Evolutionary conservation across 2,797 vertebrate species (phyloP).

Genomic region (Tragelaphus oryx): DNA sequence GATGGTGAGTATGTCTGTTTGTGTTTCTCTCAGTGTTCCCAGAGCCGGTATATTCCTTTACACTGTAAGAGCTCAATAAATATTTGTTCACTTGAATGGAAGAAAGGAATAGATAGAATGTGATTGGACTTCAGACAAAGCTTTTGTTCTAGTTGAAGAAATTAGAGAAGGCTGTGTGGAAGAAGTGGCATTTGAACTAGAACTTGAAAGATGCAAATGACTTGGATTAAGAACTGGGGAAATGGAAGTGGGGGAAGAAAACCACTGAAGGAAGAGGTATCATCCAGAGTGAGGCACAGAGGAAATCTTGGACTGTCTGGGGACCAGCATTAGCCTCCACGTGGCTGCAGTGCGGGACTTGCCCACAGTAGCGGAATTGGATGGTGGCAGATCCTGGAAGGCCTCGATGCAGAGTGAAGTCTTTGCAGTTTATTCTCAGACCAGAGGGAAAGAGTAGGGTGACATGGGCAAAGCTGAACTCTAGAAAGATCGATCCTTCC

Average conservation of each 20-base stretch:
- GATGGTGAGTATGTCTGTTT: not conserved
- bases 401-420: not conserved
- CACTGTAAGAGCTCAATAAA: not conserved
- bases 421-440: not conserved
- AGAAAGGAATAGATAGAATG: not conserved
- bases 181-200: not conserved
- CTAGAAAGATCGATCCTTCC: not conserved
- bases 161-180: not conserved
- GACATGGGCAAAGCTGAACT: not conserved
- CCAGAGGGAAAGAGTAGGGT: not conserved
- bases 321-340: not conserved
- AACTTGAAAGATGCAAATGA: not conserved
- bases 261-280: not conserved
- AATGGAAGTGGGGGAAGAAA: not conserved
- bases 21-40: not conserved
- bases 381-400: not conserved
- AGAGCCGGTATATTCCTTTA: not conserved
- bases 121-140: not conserved
- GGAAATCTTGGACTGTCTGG: not conserved
- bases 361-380: rapidly evolving
- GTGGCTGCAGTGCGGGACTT: not conserved
- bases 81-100: not conserved
- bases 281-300: not conserved
- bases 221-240: not conserved
- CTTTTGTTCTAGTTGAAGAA: not conserved